A percentile compares a stretch with the other conserved stretches of the same genome.
phyloP scores from a whole-genome alignment of 1,140 invertebrate genomes.

The Drosophila varians region DNA sequence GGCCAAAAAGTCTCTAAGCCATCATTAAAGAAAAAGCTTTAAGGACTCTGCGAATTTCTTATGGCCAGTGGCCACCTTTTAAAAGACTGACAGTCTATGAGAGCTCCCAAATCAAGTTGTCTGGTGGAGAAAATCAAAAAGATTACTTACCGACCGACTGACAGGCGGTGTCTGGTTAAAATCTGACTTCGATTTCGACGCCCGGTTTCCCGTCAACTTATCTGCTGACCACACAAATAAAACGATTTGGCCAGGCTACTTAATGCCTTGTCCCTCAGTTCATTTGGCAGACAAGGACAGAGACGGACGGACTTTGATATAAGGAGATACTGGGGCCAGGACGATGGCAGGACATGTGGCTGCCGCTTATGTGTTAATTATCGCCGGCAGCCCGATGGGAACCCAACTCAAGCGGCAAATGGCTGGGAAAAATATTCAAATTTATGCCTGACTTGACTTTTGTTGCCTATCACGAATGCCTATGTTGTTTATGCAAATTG shows the following conservation, averaged over 20 bases:
- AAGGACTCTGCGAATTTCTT: neutral
- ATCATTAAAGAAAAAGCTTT: neutral
- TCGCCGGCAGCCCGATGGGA: constrained; percentile 26
- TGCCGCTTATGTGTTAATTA: constrained; percentile 72
- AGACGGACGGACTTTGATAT: neutral
- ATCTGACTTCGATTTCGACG: constrained; percentile 24
- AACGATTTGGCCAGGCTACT: constrained; percentile 46
- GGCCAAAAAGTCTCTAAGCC: no score
- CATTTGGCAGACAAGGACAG: constrained; percentile 20
- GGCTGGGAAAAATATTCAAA: constrained; percentile 70
- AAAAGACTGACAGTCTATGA: constrained; percentile 6
- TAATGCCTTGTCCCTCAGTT: constrained; percentile 46
- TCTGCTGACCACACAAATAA: constrained; percentile 52
- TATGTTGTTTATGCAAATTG: constrained; percentile 70
- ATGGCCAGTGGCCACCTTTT: neutral
- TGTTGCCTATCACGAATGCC: constrained; percentile 42
- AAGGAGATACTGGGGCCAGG: constrained; percentile 1
- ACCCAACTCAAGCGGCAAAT: constrained; percentile 64
- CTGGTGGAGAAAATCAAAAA: constrained; percentile 20
- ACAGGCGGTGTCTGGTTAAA: constrained; percentile 39
- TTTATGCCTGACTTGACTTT: constrained; percentile 67
- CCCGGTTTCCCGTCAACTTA: constrained; percentile 39
- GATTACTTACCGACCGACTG: constrained; percentile 28
- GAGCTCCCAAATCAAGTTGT: constrained; percentile 31
- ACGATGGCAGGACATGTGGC: constrained; percentile 34